Percentiles rank a stretch among this genome's conserved stretches.
These are phyloP conservation scores for Limnephilus lunatus DNA, from an alignment of 2,888 invertebrate genomes.

Conservation along the genomic window DNA sequence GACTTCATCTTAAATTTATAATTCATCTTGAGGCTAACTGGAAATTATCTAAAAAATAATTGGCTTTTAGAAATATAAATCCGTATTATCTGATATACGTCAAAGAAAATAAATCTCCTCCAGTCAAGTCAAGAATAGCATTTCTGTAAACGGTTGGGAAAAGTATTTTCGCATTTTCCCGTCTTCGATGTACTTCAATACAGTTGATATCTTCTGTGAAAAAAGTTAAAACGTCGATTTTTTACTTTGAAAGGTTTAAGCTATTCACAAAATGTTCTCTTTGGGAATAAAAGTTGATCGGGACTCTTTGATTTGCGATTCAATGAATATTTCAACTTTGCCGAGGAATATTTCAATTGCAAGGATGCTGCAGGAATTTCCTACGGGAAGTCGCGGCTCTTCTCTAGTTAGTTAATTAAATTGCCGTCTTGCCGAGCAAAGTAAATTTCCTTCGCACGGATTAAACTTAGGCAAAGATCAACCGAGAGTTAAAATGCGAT, in stretches of 20 bases:
- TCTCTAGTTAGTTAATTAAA: constrained; percentile 43
- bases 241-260: constrained; percentile 28
- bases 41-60: background rate
- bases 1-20: background rate
- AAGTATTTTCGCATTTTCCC: background rate
- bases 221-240: constrained; percentile 10
- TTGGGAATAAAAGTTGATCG: constrained; percentile 39
- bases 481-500: background rate
- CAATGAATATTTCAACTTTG: constrained; percentile 40
- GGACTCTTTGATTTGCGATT: constrained; percentile 43
- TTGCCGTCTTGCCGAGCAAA: background rate
- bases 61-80: background rate
- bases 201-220: constrained; percentile 6
- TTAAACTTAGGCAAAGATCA: background rate
- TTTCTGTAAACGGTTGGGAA: background rate
- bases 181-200: background rate
- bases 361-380: constrained; percentile 12
- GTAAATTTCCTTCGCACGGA: constrained; percentile 9
- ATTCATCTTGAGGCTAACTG: background rate
- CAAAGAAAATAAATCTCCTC: background rate
- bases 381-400: background rate
- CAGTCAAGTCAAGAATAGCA: background rate
- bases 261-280: constrained; percentile 25
- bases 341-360: constrained; percentile 32
- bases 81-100: background rate